Base-by-base conservation (phyloP, 2,797 vertebrate genomes). In the Anabacerthia variegaticeps region DNA sequence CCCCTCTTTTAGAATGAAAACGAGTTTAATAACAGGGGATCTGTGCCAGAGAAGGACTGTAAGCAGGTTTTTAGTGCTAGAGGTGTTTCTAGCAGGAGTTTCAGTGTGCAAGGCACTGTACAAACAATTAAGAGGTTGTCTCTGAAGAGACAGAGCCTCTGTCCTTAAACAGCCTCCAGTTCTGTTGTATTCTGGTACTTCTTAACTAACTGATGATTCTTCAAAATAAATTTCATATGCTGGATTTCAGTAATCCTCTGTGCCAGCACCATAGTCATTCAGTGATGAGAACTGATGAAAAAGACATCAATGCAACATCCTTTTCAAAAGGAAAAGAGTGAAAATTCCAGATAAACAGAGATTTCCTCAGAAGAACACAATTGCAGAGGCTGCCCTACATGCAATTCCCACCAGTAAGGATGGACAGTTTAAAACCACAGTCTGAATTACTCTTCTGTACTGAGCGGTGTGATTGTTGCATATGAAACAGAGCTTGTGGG, bases 401-500 rank as follows among this genome's bases (percentile, higher is more conserved):
- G 4, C 27, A 75, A 23, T 3, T 19, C 19, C 21, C 0, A 5
- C 55, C 75, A 68, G 49, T 51, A 65, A 80, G 48, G 65, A 63
- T 75, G 69, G 66, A 81, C 46, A 76, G 32, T 51, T 94, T 77
- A 58, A 95, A 96, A 92, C 76, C 82, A 78, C 62, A 77, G 12
- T 24, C 58, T 93, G 87, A 91, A 88, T 88, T 88, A 66, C 82
- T 59, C 41, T 88, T 77, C 81, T 89, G 23, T 91, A n/a, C 58
- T 26, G 26, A 80, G 37, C 0, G 0, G 34, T 87, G 65, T 82
- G 68, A 84, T 62, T 89, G 72, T 80, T 95, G 34, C 62, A 75
- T 34, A 80, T 51, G 51, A 51, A 94, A 48, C 58, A 77, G 84
- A 93, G 68, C 19, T 93, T 92, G 87, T 89, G 89, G 87, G 66